Percentiles rank a stretch among this genome's conserved stretches.
Conservation (phyloP, 2,797 vertebrate species). For the Myoxocephalus aenaeus region DNA sequence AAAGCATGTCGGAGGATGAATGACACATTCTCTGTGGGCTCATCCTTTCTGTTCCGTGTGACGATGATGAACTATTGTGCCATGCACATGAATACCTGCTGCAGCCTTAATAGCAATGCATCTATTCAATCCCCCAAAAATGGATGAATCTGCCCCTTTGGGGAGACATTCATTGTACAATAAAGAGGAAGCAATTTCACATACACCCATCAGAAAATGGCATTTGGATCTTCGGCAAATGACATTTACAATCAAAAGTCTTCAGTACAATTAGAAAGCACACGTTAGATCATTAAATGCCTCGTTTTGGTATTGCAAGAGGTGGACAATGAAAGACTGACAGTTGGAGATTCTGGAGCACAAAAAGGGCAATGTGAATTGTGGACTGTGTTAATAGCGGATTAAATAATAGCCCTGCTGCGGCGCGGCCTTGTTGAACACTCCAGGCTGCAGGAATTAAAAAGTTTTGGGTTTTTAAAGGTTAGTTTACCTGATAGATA, state of each 20-base stretch:
- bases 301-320: constrained; percentile 55
- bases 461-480: constrained; percentile 45
- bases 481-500: constrained; percentile 26
- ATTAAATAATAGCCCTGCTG: constrained; percentile 56
- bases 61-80: constrained; percentile 64
- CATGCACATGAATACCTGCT: constrained; percentile 62
- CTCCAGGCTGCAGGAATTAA: constrained; percentile 39
- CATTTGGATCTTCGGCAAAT: constrained; percentile 65
- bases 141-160: constrained; percentile 47
- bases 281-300: constrained; percentile 75
- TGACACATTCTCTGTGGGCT: constrained; percentile 29
- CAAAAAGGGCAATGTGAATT: constrained; percentile 48
- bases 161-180: constrained; percentile 68
- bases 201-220: constrained; percentile 64
- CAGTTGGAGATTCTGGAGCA: constrained; percentile 41
- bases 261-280: constrained; percentile 66
- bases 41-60: constrained; percentile 51
- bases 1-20: constrained; percentile 50
- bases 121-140: constrained; percentile 68
- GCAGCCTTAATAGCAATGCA: constrained; percentile 47
- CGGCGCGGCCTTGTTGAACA: constrained; percentile 34
- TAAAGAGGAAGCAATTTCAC: constrained; percentile 75
- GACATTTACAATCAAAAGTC: constrained; percentile 60
- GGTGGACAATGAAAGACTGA: constrained; percentile 66
- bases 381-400: constrained; percentile 27